These are phyloP conservation scores for Ceraclea dissimilis DNA, from an alignment of 2,888 invertebrate genomes.

Conservation along the genomic window DNA sequence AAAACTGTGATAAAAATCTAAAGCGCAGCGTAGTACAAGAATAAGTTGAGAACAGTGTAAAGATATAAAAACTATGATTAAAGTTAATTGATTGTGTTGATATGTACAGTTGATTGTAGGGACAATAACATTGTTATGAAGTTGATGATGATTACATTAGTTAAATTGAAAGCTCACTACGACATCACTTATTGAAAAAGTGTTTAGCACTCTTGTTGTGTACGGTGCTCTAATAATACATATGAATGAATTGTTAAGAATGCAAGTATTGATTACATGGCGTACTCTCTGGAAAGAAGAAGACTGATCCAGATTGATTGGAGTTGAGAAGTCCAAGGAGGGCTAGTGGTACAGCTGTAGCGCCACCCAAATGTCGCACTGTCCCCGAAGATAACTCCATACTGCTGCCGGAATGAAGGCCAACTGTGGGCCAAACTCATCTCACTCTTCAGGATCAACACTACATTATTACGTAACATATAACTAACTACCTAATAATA, in stretches of 20 bases:
- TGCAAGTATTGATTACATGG: slow-evolving; percentile 4
- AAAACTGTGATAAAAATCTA: no score
- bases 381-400: slow-evolving; percentile 18
- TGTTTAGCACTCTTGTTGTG: neutral
- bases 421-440: slow-evolving; percentile 19
- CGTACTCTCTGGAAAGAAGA: slow-evolving; percentile 26
- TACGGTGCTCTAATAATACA: neutral
- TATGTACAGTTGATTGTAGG: no score
- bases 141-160: no score
- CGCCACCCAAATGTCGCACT: slow-evolving; percentile 31
- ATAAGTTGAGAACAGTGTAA: no score
- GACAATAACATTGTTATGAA: no score
- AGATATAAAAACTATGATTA: no score
- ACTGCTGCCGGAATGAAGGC: slow-evolving; percentile 18
- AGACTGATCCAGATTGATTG: slow-evolving; percentile 24
- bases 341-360: slow-evolving; percentile 40
- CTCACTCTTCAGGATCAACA: slow-evolving; percentile 6
- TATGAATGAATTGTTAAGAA: no score
- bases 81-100: no score
- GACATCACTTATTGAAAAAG: neutral
- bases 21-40: no score
- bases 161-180: neutral
- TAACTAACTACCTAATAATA: no score
- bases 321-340: slow-evolving; percentile 40
- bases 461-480: neutral